Evolutionary conservation across 2,888 invertebrate species (phyloP).

Genomic region (Microctonus hyperodae): DNA sequence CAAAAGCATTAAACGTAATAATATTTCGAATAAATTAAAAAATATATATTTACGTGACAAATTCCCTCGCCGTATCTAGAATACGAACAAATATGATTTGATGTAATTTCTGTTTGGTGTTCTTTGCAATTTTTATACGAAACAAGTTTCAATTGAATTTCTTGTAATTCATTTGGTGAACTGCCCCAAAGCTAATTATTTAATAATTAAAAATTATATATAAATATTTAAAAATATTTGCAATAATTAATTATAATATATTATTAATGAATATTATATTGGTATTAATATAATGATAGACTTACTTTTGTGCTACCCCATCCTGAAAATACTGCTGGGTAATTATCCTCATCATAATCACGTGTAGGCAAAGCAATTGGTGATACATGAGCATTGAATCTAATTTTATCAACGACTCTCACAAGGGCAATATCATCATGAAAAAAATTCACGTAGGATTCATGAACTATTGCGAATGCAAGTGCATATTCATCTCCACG

Average conservation of each 20-base stretch:
- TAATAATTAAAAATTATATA: not conserved
- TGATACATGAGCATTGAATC: constrained; percentile 41
- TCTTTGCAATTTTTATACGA: constrained; percentile 33
- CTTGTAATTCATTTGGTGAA: constrained; percentile 43
- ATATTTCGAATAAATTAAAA: not conserved
- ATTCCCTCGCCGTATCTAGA: constrained; percentile 50
- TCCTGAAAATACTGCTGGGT: constrained; percentile 44
- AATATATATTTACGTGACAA: constrained; percentile 54
- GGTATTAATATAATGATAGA: constrained; percentile 1
- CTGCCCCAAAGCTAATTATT: constrained; percentile 34
- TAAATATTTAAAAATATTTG: no score
- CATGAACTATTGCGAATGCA: constrained; percentile 34
- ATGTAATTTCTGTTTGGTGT: constrained; percentile 21
- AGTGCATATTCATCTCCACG: constrained; percentile 33
- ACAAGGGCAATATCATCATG: constrained; percentile 50
- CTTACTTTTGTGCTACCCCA: constrained; percentile 49
- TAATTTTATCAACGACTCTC: constrained; percentile 39
- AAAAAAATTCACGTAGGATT: constrained; percentile 14
- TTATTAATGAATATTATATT: constrained; percentile 11
- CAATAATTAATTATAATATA: no score
- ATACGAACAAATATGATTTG: constrained; percentile 49
- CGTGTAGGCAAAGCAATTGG: constrained; percentile 41
- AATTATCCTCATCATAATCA: constrained; percentile 32
- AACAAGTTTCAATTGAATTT: constrained; percentile 33
- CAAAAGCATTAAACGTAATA: not conserved